Evolutionary conservation across 2,113 vertebrate species (phyloP).

Genomic region (Paratilapia polleni): DNA sequence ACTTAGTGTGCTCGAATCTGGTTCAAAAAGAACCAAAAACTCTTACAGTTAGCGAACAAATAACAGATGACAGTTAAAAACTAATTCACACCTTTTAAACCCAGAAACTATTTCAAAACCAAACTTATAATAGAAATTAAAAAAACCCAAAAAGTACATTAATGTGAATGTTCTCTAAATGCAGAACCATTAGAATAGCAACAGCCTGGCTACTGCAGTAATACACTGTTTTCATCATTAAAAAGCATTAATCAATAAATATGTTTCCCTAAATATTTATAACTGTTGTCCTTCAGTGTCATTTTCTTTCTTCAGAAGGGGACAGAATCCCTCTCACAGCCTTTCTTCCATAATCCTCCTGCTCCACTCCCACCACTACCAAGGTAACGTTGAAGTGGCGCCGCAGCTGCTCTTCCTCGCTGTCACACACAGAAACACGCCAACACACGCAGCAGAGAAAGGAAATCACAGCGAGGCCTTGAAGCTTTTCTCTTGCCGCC

Average conservation of each 20-base stretch:
- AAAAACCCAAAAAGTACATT: not conserved
- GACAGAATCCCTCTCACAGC: not conserved
- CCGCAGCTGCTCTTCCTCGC: not conserved
- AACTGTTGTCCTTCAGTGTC: not conserved
- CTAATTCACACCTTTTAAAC: not conserved
- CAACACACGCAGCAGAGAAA: not conserved
- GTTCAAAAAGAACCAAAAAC: not conserved
- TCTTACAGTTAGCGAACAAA: not conserved
- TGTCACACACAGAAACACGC: not conserved
- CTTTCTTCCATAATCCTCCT: not conserved
- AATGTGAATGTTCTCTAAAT: not conserved
- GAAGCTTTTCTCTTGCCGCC: slow-evolving; percentile 13
- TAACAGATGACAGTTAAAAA: not conserved
- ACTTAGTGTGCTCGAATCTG: not conserved
- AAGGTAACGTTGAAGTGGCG: not conserved
- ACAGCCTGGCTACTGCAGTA: not conserved
- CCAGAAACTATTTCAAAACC: not conserved
- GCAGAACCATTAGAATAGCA: not conserved
- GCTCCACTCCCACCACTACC: not conserved
- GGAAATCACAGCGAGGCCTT: slow-evolving; percentile 2
- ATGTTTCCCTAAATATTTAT: not conserved
- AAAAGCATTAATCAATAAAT: not conserved
- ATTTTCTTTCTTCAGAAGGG: not conserved
- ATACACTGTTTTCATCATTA: not conserved
- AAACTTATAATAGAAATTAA: not conserved